Conservation (phyloP, 2,797 vertebrate genomes). For the Ciconia nigra region DNA sequence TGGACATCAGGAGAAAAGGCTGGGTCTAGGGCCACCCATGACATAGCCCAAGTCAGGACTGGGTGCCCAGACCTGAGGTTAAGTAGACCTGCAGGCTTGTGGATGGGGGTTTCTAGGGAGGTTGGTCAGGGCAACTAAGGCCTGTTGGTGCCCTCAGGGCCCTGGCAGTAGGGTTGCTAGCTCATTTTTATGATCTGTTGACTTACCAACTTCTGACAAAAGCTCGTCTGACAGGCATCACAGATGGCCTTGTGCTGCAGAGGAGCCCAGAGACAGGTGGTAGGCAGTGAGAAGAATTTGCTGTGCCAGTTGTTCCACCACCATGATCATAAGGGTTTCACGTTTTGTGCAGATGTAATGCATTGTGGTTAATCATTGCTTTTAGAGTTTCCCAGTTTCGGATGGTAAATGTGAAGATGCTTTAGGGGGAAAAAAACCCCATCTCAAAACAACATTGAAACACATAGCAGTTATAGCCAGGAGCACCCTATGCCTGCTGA, state of each 20-base stretch:
- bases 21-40: neutral
- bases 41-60: neutral
- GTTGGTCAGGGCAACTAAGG: neutral
- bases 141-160: neutral
- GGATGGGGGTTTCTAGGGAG: neutral
- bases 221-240: neutral
- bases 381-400: neutral
- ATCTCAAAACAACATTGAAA: neutral
- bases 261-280: neutral
- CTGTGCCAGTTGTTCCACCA: neutral
- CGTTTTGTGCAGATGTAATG: neutral
- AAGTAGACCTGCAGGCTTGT: neutral
- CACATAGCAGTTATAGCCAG: neutral
- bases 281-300: neutral
- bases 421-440: neutral
- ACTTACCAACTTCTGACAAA: neutral
- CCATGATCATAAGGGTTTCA: fast-evolving
- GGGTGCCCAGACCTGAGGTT: neutral
- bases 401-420: neutral
- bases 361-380: neutral
- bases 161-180: neutral
- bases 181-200: neutral
- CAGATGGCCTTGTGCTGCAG: neutral
- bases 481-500: neutral
- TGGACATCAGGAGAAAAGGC: neutral